Evolutionary conservation across 2,113 vertebrate genomes (phyloP).

Genomic region (Elephas maximus): DNA sequence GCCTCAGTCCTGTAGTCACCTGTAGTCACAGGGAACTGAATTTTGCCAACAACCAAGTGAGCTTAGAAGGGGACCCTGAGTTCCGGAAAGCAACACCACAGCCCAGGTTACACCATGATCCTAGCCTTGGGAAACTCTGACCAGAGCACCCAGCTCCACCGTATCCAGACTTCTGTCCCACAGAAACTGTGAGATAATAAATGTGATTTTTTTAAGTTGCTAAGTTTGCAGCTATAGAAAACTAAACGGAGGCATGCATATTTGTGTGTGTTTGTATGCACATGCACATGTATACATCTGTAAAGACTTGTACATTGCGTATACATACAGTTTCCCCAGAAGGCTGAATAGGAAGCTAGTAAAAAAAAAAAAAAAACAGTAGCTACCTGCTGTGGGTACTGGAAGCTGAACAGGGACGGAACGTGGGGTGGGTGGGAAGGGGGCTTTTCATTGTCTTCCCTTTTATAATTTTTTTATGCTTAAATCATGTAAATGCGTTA

Average conservation of each 20-base stretch:
- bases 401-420: not conserved
- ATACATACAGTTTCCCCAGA: not conserved
- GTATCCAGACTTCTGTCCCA: no score
- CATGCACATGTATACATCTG: no score
- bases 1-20: not conserved
- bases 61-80: not conserved
- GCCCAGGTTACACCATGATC: not conserved
- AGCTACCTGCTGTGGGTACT: not conserved
- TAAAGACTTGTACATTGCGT: not conserved
- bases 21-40: not conserved
- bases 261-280: no score
- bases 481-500: not conserved
- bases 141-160: not conserved
- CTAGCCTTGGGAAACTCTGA: not conserved
- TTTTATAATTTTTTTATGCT: not conserved
- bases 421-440: rapidly evolving
- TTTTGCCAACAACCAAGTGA: not conserved
- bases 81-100: not conserved
- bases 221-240: not conserved
- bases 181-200: no score
- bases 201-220: not conserved
- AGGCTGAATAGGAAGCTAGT: not conserved
- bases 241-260: not conserved
- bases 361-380: not conserved
- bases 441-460: not conserved